phyloP scores from a whole-genome alignment of 2,888 invertebrate species.

The Panopea generosa region DNA sequence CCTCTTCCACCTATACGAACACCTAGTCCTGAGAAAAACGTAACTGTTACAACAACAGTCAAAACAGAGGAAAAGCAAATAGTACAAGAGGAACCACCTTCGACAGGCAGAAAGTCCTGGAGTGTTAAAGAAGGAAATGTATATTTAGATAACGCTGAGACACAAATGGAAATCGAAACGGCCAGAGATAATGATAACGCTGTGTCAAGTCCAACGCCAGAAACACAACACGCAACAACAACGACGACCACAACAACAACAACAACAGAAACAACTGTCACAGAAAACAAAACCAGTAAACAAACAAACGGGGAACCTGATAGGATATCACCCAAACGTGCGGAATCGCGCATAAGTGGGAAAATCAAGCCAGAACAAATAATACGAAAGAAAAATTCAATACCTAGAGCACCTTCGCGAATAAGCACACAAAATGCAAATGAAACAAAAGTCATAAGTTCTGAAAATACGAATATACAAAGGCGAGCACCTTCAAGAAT shows the following conservation, averaged over 20 bases:
- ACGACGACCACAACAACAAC: slow-evolving; percentile 5
- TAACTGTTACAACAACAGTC: too few species aligned
- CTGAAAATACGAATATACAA: too few species aligned
- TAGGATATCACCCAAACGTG: slow-evolving; percentile 6
- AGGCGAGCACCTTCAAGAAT: slow-evolving; percentile 40
- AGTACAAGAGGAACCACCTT: too few species aligned
- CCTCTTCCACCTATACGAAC: too few species aligned
- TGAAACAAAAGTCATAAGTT: slow-evolving; percentile 11
- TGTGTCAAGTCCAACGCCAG: slow-evolving; percentile 12
- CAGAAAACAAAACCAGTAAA: neutral
- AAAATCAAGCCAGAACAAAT: too few species aligned
- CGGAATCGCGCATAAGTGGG: neutral
- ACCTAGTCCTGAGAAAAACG: too few species aligned
- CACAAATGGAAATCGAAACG: slow-evolving; percentile 46
- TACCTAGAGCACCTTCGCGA: slow-evolving; percentile 34
- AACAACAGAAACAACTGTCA: slow-evolving; percentile 5
- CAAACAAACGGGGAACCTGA: neutral
- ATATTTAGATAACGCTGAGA: slow-evolving; percentile 45
- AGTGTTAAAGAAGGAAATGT: slow-evolving; percentile 24
- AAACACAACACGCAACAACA: neutral
- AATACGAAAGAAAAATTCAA: neutral
- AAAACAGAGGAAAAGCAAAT: too few species aligned
- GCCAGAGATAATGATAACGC: slow-evolving; percentile 27
- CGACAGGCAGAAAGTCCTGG: slow-evolving; percentile 5
- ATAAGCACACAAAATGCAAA: slow-evolving; percentile 21